Base-by-base conservation (phyloP, 2,797 vertebrate species). In the Fistularia commersonii region DNA sequence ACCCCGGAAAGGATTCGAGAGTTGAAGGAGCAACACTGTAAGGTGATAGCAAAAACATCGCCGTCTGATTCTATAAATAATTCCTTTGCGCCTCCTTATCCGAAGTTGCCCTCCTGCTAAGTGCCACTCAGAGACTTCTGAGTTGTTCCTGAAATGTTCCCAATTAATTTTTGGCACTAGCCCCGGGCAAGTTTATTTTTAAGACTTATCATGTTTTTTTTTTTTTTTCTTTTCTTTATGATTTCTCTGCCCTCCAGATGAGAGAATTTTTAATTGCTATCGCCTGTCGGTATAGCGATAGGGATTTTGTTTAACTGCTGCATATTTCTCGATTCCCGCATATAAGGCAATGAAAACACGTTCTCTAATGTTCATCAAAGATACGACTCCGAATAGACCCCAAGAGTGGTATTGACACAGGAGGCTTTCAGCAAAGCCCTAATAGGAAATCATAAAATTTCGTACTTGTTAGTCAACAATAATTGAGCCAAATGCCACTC, bases 91-190 rank as follows among this genome's bases (percentile, higher is more conserved):
- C 32, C 11, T 40, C 5, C 36, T 40, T 6, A 42, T 46, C 12
- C 8, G 32, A 38, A 53, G 36, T 3, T 60, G 23, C 23, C 23
- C 23, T 23, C 23, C 23, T 23, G 23, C 32, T 32, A 7, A 51
- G 44, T 61, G 32, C 6, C n/a, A 14, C 32, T 45, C 38, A 40
- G 14, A 57, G 50, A 45, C 35, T 36, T 7, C 11, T 32, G 1
- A 44, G 6, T 32, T 52, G 31, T 49, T 45, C 51, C 7, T 45
- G 9, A 57, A 57, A 47, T 12, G 49, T 51, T 54, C n/a, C 32
- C 15, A 51, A 64, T 61, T 55, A 37, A 41, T 44, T 61, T 56
- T 34, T 62, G 51, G 41, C 51, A 54, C 46, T 11, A 45, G 31
- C 43, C 34, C 8, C 3, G 1, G 14, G 8, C 42, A 31, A 34